phyloP scores from a whole-genome alignment of 2,797 vertebrate species.

The Trachops cirrhosus region DNA sequence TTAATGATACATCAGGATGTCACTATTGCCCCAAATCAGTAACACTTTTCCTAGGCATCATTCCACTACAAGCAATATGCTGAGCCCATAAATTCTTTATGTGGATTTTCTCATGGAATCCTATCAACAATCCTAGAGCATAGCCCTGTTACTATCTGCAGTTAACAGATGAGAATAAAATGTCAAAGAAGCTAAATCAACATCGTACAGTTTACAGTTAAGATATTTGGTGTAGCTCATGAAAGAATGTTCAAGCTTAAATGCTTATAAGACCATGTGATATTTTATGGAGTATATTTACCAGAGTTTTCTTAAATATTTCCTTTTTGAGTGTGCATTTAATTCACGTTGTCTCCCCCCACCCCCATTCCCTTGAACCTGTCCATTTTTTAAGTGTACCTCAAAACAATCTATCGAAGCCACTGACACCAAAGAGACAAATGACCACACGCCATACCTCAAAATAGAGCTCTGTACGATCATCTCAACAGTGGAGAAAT shows the following conservation, averaged over 20 bases:
- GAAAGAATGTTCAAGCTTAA: neutral
- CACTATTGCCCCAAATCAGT: neutral
- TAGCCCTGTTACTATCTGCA: neutral
- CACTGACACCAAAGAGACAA: neutral
- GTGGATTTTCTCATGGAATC: neutral
- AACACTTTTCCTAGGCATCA: neutral
- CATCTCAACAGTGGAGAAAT: neutral
- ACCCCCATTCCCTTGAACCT: neutral
- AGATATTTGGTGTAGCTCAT: neutral
- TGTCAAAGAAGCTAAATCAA: neutral
- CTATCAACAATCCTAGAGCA: neutral
- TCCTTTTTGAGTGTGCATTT: neutral
- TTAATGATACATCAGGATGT: neutral
- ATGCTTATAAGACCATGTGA: neutral
- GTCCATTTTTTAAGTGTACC: neutral
- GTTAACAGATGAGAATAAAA: neutral
- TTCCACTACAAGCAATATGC: neutral
- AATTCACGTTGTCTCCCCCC: neutral
- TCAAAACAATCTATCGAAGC: neutral
- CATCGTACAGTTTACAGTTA: neutral
- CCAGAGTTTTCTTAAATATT: slow-evolving; percentile 8
- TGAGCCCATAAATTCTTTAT: neutral
- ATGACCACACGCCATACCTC: fast-evolving
- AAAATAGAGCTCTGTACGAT: neutral
- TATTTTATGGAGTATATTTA: neutral